Base-by-base conservation (phyloP, 2,888 invertebrate species). In the Bombylius discolor region DNA sequence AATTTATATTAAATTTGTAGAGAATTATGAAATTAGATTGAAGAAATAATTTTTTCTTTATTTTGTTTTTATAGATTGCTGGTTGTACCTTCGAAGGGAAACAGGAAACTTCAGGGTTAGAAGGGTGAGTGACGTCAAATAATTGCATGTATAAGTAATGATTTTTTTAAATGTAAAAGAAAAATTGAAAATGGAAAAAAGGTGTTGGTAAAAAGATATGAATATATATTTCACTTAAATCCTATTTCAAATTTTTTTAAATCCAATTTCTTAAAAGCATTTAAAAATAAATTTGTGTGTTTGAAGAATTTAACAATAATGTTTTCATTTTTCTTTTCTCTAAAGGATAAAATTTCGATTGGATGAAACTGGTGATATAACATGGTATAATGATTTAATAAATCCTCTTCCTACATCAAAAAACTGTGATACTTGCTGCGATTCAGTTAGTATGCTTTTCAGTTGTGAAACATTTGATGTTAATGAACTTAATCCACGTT, bases 401-500 rank as follows among this genome's bases (percentile, higher is more conserved):
- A 79, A 80, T 58, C 69, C 70, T 11, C 61, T 67, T 57, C 68
- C 70, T 57, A 64, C 39, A 45, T 63, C 65, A 55, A 67, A 66
- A 64, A 68, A 68, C 64, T 67, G 70, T 58, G 64, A 64, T 60
- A 65, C 62, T 58, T 69, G 66, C 62, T 69, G 67, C 63, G 68
- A 70, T 53, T 68, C 71, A 54, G 71, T 72, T 5, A 73, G 81
- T 64, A 81, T 83, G 39, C 73, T 84, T 63, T 83, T 83, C 68
- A 79, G 77, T 65, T 83, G 83, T 72, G 83, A 84, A 69, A 83
- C 82, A n/a, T 84, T 81, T 67, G 83, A 83, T 73, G 71, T 76
- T 11, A 71, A 77, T 60, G 69, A 68, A 57, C 52, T 59, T 39
- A 68, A 69, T 63, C 71, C 71, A 23, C 67, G 69, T 54, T 68